Conservation (phyloP, 2,888 invertebrate species). For the Lymantria monacha region DNA sequence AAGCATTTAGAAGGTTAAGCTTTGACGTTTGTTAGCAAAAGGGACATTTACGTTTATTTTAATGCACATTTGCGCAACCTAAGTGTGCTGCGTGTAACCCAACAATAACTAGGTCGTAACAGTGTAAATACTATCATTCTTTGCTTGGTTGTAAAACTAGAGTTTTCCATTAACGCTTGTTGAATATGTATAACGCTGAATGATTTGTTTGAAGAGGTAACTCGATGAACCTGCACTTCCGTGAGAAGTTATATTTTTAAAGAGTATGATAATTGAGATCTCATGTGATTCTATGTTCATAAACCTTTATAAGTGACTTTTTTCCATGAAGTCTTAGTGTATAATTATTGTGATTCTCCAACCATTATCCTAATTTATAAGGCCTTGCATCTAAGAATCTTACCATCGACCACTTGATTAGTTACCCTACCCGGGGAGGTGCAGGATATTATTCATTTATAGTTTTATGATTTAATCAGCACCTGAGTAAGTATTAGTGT, state of each 20-base stretch:
- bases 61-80: slow-evolving; percentile 5
- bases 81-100: slow-evolving; percentile 10
- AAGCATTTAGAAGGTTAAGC: slow-evolving; percentile 5
- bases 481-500: no score
- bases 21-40: slow-evolving; percentile 9
- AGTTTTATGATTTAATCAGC: no score
- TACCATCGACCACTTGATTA: no score
- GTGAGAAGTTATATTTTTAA: slow-evolving; percentile 25
- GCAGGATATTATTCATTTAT: no score
- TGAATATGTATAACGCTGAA: slow-evolving; percentile 38
- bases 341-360: no score
- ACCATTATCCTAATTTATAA: no score
- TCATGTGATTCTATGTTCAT: no score
- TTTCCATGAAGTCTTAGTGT: no score
- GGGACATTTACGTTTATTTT: slow-evolving; percentile 1
- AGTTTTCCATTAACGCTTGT: slow-evolving; percentile 65
- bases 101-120: slow-evolving; percentile 18
- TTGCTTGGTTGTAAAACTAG: slow-evolving; percentile 44
- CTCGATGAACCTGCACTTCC: slow-evolving; percentile 28
- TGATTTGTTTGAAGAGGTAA: slow-evolving; percentile 54
- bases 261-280: no score
- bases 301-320: no score
- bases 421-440: no score
- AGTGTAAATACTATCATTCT: slow-evolving; percentile 20
- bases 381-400: no score